Evolutionary conservation across 2,113 vertebrate genomes (phyloP), one percentile per base, ranked within the genome.

Genomic region (Proteles cristata): DNA sequence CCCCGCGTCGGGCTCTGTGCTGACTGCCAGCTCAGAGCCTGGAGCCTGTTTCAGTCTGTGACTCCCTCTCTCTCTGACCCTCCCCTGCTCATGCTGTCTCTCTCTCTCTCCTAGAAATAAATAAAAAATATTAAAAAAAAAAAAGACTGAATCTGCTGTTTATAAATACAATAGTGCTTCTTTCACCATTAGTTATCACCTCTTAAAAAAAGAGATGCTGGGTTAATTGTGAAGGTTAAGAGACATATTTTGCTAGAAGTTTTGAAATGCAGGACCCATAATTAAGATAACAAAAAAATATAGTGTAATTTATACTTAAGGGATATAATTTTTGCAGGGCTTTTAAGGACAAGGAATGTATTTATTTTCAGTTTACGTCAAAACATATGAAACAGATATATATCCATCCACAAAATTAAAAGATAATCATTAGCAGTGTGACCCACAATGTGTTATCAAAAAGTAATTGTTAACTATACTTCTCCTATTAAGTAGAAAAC

Each of bases 141-240:
- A 93, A 96, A 97, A 88, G 66, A 93, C 94, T 86, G 73, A 88
- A 58, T 94, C 79, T 88, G 69, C 77, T 96, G 74, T 97, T 97
- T 97, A 98, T 97, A 98, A 98, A 98, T 91, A 80, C 33, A 65
- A 84, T n/a, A 83, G 9, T 50, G 61, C 17, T 93, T 61, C 55
- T 88, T 98, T 96, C 94, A 96, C 95, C 94, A 96, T 96, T 93
- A 97, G 33, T 12, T 96, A 96, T 92, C 48, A 63, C 96, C 79
- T 69, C 33, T 95, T 65, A 76, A 88, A 92, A 92, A 88, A 93
- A 92, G 94, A 50, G 97, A 89, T 21, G 88, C 61, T 11, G 15
- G 28, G 90, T 43, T 98, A 96, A 98, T 95, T 86, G 68, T 97
- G 95, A 98, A 98, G 92, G 97, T 98, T 97, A 97, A 90, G 85